Evolutionary conservation across 1,140 invertebrate genomes (phyloP).

Genomic region (Calliopsis andreniformis): DNA sequence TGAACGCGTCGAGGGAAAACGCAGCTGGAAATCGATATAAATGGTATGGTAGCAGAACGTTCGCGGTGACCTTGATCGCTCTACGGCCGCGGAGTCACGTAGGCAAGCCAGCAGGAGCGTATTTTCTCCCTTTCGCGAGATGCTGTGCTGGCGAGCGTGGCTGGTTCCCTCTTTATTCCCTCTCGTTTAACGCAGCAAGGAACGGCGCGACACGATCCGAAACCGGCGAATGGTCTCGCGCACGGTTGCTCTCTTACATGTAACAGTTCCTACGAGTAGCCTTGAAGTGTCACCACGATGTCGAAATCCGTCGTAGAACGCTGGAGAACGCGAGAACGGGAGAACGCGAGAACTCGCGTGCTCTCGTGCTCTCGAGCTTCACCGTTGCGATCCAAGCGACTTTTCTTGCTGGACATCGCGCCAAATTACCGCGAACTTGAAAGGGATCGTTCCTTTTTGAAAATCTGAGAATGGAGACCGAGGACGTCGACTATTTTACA

Average conservation of each 20-base stretch:
- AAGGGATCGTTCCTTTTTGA: too few relatives aligned
- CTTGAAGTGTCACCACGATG: slow-evolving; percentile 31
- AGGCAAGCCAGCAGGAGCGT: not conserved
- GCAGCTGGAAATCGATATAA: not conserved
- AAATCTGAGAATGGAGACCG: too few relatives aligned
- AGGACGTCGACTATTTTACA: too few relatives aligned
- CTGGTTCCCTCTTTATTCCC: not conserved
- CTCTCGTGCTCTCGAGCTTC: too few relatives aligned
- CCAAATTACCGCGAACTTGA: too few relatives aligned
- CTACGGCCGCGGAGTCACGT: slow-evolving; percentile 40
- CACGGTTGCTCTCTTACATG: not conserved
- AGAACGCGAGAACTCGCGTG: not conserved
- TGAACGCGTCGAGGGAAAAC: not conserved
- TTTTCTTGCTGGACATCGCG: too few relatives aligned
- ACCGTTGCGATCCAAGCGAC: too few relatives aligned
- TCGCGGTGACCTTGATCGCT: slow-evolving; percentile 42
- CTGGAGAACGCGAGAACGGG: slow-evolving; percentile 11
- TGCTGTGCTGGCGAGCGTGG: not conserved
- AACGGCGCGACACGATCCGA: not conserved
- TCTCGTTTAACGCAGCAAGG: not conserved
- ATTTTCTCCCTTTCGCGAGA: slow-evolving; percentile 4
- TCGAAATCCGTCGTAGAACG: slow-evolving; percentile 15
- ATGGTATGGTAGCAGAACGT: slow-evolving; percentile 14
- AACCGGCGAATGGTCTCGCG: not conserved
- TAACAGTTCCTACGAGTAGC: slow-evolving; percentile 27